Conservation (phyloP, 2,113 vertebrate species). For the Cottus gobio region DNA sequence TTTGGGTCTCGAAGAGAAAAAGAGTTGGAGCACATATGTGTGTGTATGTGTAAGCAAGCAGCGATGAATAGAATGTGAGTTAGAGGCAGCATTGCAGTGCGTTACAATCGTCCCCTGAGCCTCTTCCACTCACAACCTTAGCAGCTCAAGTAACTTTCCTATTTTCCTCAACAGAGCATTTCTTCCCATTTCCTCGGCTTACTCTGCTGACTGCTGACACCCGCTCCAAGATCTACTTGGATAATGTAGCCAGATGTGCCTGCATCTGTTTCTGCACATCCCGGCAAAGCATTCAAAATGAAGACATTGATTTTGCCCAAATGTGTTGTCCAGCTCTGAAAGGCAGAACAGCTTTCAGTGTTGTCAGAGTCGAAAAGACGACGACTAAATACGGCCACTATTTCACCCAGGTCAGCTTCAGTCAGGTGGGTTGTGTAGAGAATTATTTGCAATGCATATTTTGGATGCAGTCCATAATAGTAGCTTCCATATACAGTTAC, state of each 20-base stretch:
- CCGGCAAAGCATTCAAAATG: conserved; percentile 2
- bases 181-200: conserved; percentile 41
- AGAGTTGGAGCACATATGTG: background rate
- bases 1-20: conserved; percentile 7
- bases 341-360: background rate
- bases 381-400: background rate
- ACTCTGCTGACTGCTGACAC: conserved; percentile 48
- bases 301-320: background rate
- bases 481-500: background rate
- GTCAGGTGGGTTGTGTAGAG: background rate
- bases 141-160: conserved; percentile 17
- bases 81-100: conserved; percentile 6
- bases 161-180: conserved; percentile 40
- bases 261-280: conserved; percentile 44
- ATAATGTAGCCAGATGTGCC: conserved; percentile 55
- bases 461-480: background rate
- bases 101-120: conserved; percentile 36
- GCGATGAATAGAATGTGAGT: conserved; percentile 7
- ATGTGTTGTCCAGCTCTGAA: background rate
- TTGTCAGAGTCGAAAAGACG: background rate
- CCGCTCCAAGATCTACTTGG: conserved; percentile 40
- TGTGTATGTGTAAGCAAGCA: background rate
- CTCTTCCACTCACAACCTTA: conserved; percentile 42
- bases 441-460: background rate
- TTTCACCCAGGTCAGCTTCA: background rate